phyloP scores from a whole-genome alignment of 2,797 vertebrate genomes.

The Cottoperca gobio region DNA sequence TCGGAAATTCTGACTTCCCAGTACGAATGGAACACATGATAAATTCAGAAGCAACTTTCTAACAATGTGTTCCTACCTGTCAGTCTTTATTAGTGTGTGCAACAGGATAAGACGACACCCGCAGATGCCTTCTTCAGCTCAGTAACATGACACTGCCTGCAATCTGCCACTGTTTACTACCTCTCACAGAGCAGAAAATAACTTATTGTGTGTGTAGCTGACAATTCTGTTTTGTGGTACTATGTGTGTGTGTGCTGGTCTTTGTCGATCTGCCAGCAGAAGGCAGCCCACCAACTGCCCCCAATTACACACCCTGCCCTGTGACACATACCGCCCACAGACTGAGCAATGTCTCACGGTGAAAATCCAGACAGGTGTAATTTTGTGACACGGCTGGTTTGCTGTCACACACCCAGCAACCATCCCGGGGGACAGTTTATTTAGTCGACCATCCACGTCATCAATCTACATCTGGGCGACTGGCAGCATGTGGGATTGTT shows the following conservation, averaged over 20 bases:
- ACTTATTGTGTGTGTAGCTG: constrained; percentile 33
- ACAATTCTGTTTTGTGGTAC: constrained; percentile 5
- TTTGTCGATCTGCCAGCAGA: constrained; percentile 37
- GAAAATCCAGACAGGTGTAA: constrained; percentile 40
- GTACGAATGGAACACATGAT: too few species aligned
- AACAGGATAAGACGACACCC: constrained; percentile 6
- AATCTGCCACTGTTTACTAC: constrained; percentile 35
- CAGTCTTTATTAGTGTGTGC: neutral
- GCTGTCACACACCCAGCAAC: constrained; percentile 14
- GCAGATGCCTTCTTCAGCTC: constrained; percentile 21
- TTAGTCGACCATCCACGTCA: constrained; percentile 62
- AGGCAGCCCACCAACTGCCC: constrained; percentile 46
- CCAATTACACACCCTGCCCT: constrained; percentile 55
- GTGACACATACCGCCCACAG: constrained; percentile 30
- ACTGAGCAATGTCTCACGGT: constrained; percentile 35
- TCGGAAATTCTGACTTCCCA: too few species aligned
- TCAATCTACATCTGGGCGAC: constrained; percentile 71
- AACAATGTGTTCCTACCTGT: neutral
- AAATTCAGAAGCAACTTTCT: neutral
- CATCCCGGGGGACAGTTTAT: constrained; percentile 56
- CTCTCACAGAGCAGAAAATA: constrained; percentile 38
- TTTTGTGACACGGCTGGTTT: constrained; percentile 39
- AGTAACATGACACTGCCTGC: neutral
- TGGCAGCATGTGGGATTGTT: constrained; percentile 57
- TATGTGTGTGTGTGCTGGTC: constrained; percentile 4